phyloP scores from a whole-genome alignment of 1,140 invertebrate genomes.

The Drosophila triauraria region DNA sequence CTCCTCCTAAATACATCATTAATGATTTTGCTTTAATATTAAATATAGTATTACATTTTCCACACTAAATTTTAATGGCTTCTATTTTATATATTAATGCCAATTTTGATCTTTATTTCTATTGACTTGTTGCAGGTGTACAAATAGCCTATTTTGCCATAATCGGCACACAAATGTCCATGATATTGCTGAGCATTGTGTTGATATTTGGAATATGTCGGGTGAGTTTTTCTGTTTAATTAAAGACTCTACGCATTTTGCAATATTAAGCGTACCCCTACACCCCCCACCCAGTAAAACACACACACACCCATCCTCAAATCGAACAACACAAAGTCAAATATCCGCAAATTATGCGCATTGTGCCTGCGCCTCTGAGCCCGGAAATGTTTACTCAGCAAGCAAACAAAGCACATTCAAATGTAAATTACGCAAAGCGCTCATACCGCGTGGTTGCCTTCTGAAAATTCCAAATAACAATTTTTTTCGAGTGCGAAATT shows the following conservation, averaged over 20 bases:
- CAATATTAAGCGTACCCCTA: conserved; percentile 32
- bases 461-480: conserved; percentile 19
- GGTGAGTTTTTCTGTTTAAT: conserved; percentile 86
- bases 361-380: conserved; percentile 37
- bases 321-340: conserved; percentile 56
- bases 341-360: conserved; percentile 69
- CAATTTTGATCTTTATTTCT: not conserved
- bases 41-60: too few species aligned
- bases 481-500: conserved; percentile 12
- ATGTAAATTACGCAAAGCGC: conserved; percentile 69
- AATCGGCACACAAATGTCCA: conserved; percentile 90
- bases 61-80: too few species aligned
- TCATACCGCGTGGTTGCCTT: conserved; percentile 4
- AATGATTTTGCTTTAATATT: too few species aligned
- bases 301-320: not conserved
- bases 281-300: not conserved
- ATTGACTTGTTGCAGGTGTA: conserved; percentile 87
- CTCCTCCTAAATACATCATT: too few species aligned
- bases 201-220: conserved; percentile 90
- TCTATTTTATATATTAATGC: not conserved
- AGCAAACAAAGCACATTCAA: conserved; percentile 77
- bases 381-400: conserved; percentile 50
- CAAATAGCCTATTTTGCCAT: conserved; percentile 91
- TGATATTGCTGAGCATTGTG: conserved; percentile 89
- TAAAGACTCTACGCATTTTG: conserved; percentile 49